Conservation (phyloP, 2,888 invertebrate genomes). For the Blera fallax region DNA sequence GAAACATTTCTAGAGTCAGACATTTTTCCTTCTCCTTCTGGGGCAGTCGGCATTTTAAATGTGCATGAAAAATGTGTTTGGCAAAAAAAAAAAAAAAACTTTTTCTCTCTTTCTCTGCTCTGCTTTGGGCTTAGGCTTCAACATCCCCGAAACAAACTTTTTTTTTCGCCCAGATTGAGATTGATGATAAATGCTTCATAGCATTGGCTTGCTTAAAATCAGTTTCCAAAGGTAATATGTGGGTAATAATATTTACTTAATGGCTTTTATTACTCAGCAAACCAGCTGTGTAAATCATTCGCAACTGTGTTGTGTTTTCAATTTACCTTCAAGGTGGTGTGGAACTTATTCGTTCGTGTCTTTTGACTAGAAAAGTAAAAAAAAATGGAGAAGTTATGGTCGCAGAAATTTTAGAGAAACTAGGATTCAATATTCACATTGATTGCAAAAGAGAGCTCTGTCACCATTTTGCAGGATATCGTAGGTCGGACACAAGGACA, state of each 20-base stretch:
- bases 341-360: not conserved
- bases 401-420: not conserved
- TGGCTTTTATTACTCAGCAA: slow-evolving; percentile 39
- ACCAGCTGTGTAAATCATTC: slow-evolving; percentile 37
- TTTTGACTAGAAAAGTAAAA: not conserved
- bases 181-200: slow-evolving; percentile 46
- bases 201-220: slow-evolving; percentile 31
- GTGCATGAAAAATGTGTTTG: slow-evolving; percentile 40
- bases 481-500: slow-evolving; percentile 33
- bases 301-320: not conserved
- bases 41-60: slow-evolving; percentile 19
- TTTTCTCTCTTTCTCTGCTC: not conserved
- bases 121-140: not conserved
- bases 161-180: slow-evolving; percentile 19
- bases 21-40: not conserved
- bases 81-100: not conserved
- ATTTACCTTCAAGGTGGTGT: not conserved
- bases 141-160: not conserved
- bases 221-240: slow-evolving; percentile 28
- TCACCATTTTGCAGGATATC: not conserved
- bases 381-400: not conserved
- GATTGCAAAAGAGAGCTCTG: not conserved
- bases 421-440: not conserved
- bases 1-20: not conserved
- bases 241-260: slow-evolving; percentile 38